Evolutionary conservation across 2,797 vertebrate species (phyloP), one percentile per base, ranked within the genome.

Genomic region (Xenopus petersii): DNA sequence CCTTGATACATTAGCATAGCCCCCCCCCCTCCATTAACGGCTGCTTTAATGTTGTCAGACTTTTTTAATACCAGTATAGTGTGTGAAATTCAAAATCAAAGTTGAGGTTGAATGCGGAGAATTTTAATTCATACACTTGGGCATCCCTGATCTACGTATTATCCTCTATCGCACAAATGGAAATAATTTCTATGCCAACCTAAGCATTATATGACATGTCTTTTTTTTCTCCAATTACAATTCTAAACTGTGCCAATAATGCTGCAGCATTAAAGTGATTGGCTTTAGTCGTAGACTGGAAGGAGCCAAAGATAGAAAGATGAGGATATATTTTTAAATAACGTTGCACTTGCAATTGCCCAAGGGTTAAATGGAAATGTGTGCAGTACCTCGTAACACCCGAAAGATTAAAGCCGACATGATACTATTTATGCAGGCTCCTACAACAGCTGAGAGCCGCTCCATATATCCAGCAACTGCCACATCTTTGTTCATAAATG

Each of bases 391-490:
- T 90, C 89, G 85, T 87, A 88, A 87, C 87, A 89, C 86, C 85
- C 83, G 84, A 85, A 88, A 92, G 91, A 92, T 93, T 91, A 92
- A 92, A 93, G 92, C 85, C 82, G 83, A 86, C 83, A 88, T 82
- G 90, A 87, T 89, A 89, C 92, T 93, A 93, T 93, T 93, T 91
- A 88, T 91, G 88, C 88, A 83, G 84, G 88, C 89, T 87, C 87
- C 85, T 72, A 82, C 87, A 83, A 92, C 92, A 93, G 92, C 92
- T 93, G 91, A 90, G 75, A 91, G 78, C 81, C 81, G 85, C 82
- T 84, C 84, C 87, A 85, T 86, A 87, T 87, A 86, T 86, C 87
- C 87, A 91, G 88, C 91, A 93, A 91, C 90, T 93, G 92, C 86
- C 86, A 81, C 87, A 88, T 88, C 90, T 89, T 88, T 91, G 88